phyloP scores from a whole-genome alignment of 2,797 vertebrate genomes.

The Scolopax rusticola region DNA sequence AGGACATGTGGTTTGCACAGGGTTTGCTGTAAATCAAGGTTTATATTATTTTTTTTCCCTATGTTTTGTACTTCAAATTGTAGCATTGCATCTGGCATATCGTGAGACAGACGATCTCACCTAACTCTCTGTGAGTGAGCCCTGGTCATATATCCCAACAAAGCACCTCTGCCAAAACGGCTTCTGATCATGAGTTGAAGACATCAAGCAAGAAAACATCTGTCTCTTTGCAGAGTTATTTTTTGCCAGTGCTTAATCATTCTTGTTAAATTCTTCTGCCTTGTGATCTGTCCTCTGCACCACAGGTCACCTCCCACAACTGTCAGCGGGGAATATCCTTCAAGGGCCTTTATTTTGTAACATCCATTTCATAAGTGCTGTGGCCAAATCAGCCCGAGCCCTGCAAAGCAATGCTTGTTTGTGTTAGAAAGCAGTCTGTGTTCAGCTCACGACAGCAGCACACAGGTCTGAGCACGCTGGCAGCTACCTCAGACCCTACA shows the following conservation, averaged over 20 bases:
- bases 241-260: not conserved
- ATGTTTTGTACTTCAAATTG: not conserved
- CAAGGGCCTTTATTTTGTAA: constrained; percentile 40
- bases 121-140: not conserved
- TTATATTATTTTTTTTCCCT: constrained; percentile 51
- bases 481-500: not conserved
- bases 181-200: constrained; percentile 21
- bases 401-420: not conserved
- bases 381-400: not conserved
- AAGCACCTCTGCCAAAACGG: constrained; percentile 23
- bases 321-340: not conserved
- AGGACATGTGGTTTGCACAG: constrained; percentile 26
- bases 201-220: constrained; percentile 3
- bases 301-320: constrained; percentile 23
- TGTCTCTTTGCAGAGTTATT: not conserved
- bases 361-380: not conserved
- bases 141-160: not conserved
- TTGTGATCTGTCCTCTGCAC: constrained; percentile 32
- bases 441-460: not conserved
- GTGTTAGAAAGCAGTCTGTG: not conserved
- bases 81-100: not conserved
- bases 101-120: not conserved
- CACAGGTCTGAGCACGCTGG: not conserved
- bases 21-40: constrained; percentile 15
- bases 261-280: constrained; percentile 28